Evolutionary conservation across 2,888 invertebrate genomes (phyloP).

Genomic region (Lochmaea crataegi): DNA sequence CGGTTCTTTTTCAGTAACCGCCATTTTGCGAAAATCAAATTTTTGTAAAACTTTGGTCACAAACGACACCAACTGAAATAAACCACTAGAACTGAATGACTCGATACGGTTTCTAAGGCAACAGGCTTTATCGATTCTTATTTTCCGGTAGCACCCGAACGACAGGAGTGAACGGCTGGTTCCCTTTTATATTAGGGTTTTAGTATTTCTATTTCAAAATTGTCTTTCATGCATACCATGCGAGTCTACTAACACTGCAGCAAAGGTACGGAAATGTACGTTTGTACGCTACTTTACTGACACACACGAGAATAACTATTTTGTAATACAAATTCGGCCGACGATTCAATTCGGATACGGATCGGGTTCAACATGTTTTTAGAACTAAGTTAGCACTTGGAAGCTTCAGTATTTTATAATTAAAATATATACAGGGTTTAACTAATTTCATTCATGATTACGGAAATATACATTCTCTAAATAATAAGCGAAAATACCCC

Average conservation of each 20-base stretch:
- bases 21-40: conserved; percentile 30
- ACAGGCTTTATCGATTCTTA: conserved; percentile 8
- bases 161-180: neutral
- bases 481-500: too few species aligned
- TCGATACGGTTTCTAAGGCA: conserved; percentile 14
- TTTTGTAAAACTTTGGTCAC: neutral
- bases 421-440: conserved; percentile 3
- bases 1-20: conserved; percentile 52
- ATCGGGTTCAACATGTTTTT: conserved; percentile 18
- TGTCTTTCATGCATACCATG: neutral
- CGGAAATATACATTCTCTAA: neutral
- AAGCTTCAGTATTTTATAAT: neutral
- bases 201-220: neutral
- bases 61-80: conserved; percentile 8
- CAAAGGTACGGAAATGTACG: neutral
- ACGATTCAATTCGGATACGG: conserved; percentile 5
- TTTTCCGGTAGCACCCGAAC: neutral
- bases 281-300: neutral
- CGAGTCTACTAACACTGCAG: conserved; percentile 7
- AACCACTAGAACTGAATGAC: conserved; percentile 5
- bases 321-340: conserved; percentile 10
- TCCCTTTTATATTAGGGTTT: neutral
- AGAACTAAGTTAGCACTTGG: too few species aligned
- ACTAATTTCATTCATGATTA: neutral
- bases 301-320: neutral